Conservation (phyloP, 1,140 invertebrate genomes). For the Tyrophagus putrescentiae region DNA sequence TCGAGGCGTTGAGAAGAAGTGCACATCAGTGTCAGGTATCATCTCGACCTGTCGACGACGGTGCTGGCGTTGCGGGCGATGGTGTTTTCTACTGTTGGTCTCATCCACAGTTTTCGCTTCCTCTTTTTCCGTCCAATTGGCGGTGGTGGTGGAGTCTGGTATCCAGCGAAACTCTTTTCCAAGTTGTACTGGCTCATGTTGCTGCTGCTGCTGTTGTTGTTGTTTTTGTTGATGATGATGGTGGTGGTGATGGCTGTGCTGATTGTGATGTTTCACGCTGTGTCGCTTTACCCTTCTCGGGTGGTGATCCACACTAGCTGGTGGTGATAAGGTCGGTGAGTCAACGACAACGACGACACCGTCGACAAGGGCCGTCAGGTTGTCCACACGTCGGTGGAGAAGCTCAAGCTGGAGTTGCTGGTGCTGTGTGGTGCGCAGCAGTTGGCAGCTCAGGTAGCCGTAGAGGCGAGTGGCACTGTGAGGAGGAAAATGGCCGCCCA, state of each 20-base stretch:
- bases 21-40: no score
- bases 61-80: no score
- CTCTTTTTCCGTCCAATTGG: constrained; percentile 6
- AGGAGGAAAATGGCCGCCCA: constrained; percentile 1
- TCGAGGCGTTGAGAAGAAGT: no score
- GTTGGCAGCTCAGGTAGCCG: background rate
- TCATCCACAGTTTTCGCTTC: no score
- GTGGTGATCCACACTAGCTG: no score
- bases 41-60: no score
- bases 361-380: background rate
- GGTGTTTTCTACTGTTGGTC: no score
- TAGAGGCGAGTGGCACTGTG: background rate
- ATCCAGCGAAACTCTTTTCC: no score
- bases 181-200: no score
- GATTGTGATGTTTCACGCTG: background rate
- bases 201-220: background rate
- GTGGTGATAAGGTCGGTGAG: no score
- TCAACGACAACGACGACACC: constrained; percentile 37
- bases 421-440: background rate
- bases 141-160: background rate
- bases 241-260: background rate
- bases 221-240: background rate
- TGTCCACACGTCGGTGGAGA: background rate
- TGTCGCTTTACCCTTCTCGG: no score
- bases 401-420: background rate